These are phyloP conservation scores for Epiblema foenella DNA, from an alignment of 2,888 invertebrate species.

Conservation along the genomic window DNA sequence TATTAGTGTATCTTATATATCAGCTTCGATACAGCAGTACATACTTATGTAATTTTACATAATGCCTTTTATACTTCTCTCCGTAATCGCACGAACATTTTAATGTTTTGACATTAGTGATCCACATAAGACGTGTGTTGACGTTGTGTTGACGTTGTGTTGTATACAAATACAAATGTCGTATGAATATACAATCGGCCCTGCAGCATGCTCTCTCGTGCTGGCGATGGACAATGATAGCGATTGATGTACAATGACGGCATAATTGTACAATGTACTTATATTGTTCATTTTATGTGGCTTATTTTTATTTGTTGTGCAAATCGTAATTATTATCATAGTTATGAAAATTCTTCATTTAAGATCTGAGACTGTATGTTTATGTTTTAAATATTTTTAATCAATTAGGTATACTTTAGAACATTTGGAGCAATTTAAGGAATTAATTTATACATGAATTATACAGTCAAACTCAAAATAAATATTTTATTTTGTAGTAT, in stretches of 20 bases:
- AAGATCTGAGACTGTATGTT: slow-evolving; percentile 25
- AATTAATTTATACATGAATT: slow-evolving; percentile 47
- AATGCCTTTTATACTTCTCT: too few species aligned
- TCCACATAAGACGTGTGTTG: background rate
- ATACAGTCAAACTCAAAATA: slow-evolving; percentile 43
- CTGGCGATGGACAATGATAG: background rate
- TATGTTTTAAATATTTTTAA: slow-evolving; percentile 9
- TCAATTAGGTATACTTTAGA: too few species aligned
- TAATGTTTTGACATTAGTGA: background rate
- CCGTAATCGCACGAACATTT: background rate
- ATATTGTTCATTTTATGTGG: slow-evolving; percentile 1
- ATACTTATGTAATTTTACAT: too few species aligned
- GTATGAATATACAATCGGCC: background rate
- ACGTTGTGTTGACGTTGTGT: background rate
- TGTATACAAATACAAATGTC: background rate
- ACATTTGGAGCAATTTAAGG: slow-evolving; percentile 40
- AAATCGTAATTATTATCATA: background rate
- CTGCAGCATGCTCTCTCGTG: slow-evolving; percentile 1
- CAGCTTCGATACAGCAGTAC: too few species aligned
- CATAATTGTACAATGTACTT: slow-evolving; percentile 16
- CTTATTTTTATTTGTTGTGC: slow-evolving; percentile 1
- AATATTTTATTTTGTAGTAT: slow-evolving; percentile 44
- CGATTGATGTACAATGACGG: background rate
- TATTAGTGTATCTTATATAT: too few species aligned
- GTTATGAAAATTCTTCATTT: background rate